Evolutionary conservation across 2,888 invertebrate species (phyloP), one percentile per base, ranked within the genome.

Genomic region (Apocheima hispidaria): DNA sequence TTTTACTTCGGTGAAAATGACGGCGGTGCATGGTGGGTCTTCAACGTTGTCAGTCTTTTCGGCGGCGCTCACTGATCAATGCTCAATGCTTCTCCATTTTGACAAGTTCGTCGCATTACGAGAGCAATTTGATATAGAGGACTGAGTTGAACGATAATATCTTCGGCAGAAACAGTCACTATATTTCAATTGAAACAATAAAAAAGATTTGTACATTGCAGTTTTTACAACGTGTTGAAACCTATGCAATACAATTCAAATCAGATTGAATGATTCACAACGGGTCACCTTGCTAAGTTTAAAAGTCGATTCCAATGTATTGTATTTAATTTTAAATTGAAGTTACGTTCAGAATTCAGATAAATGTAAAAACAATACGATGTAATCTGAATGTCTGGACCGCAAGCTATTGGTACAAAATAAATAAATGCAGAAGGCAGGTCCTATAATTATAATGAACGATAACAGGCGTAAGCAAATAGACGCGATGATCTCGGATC

Each of bases 341-440:
- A 40, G 38, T 46, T 20, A 48, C 55, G 40, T 30, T 16, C 6
- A 57, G 36, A 48, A 33, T 30, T 16, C 6, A 57, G 36, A 48
- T 41, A 41, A 56, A 61, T 51, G 63, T 64, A 63, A 58, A 35
- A 59, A 14, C 62, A 40, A 69, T 69, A 65, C 66, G 60, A 70
- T 69, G 66, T 65, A 63, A 74, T 72, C 70, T 55, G 57, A 33
- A 60, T 59, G 75, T 74, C 76, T 75, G 52, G 67, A 65, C 72
- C 74, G 52, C 70, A 72, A 69, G 65, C 60, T 61, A 63, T 69
- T 54, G n/a, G n/a, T n/a, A n/a, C n/a, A n/a, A n/a, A n/a, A n/a
- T n/a, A n/a, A n/a, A n/a, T n/a, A n/a, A n/a, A n/a, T n/a, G n/a
- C n/a, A n/a, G n/a, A n/a, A n/a, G n/a, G n/a, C n/a, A n/a, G n/a